phyloP scores from a whole-genome alignment of 2,797 vertebrate genomes.

The Ataeniobius toweri region DNA sequence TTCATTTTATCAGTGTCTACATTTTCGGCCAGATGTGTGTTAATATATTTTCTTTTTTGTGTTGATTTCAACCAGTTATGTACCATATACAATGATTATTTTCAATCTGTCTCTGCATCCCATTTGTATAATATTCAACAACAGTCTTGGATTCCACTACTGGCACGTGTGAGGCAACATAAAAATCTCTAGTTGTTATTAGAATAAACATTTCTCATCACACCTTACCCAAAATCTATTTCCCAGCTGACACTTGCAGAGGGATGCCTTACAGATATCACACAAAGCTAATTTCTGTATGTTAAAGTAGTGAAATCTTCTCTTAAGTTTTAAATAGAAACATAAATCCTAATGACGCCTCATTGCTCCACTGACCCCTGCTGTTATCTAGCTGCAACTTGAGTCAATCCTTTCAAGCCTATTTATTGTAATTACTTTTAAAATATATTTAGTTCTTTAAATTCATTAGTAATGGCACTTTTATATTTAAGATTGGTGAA shows the following conservation, averaged over 20 bases:
- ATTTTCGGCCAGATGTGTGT: constrained; percentile 32
- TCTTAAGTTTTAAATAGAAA: constrained; percentile 33
- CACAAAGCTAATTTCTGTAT: constrained; percentile 35
- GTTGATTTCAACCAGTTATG: constrained; percentile 39
- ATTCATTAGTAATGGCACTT: constrained; percentile 53
- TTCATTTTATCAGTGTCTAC: constrained; percentile 40
- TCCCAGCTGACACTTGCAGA: constrained; percentile 44
- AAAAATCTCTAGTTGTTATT: constrained; percentile 1
- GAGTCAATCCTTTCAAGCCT: constrained; percentile 39
- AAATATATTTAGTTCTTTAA: constrained; percentile 38
- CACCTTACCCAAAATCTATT: constrained; percentile 15
- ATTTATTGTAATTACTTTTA: constrained; percentile 40
- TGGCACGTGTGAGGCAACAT: constrained; percentile 8
- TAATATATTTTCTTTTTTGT: constrained; percentile 29
- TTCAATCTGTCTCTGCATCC: constrained; percentile 13
- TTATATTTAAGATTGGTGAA: constrained; percentile 56
- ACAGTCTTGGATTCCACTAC: constrained; percentile 15
- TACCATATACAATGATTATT: constrained; percentile 31
- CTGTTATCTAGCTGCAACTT: constrained; percentile 33
- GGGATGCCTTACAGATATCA: constrained; percentile 50
- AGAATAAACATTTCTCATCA: not conserved
- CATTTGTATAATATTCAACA: constrained; percentile 11
- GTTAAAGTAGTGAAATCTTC: constrained; percentile 29
- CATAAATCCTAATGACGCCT: constrained; percentile 49
- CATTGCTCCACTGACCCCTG: constrained; percentile 24